phyloP scores from a whole-genome alignment of 2,797 vertebrate genomes.

The Oceanodroma leucorhoa region DNA sequence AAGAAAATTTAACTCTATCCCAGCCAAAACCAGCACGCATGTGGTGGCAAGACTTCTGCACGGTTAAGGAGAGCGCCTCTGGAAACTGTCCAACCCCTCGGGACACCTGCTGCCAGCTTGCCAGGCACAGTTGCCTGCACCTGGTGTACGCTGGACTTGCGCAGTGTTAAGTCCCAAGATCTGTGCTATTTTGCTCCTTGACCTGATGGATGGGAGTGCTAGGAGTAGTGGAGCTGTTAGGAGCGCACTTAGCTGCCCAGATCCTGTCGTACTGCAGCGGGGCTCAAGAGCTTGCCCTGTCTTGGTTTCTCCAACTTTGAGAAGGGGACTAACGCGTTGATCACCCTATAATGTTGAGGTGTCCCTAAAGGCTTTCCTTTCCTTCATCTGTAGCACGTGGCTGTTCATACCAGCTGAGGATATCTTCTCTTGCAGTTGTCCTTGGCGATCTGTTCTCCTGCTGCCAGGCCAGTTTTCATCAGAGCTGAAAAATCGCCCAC shows the following conservation, averaged over 20 bases:
- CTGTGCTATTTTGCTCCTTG: neutral
- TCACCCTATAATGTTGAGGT: neutral
- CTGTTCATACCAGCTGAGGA: neutral
- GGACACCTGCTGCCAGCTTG: neutral
- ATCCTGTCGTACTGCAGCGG: neutral
- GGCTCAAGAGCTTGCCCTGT: neutral
- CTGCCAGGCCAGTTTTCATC: neutral
- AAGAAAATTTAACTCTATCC: no score
- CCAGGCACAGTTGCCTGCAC: neutral
- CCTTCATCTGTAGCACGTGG: neutral
- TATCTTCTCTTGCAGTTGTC: neutral
- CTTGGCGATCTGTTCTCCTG: neutral
- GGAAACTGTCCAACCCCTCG: neutral
- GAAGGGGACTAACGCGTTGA: rapidly evolving
- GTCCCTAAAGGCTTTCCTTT: neutral
- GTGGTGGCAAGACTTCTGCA: neutral
- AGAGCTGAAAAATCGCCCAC: neutral
- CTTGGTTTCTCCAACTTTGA: neutral
- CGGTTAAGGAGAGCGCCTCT: neutral
- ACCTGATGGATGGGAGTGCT: rapidly evolving
- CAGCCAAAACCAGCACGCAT: no score
- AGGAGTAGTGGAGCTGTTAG: neutral
- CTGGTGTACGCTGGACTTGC: neutral
- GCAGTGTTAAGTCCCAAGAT: neutral
- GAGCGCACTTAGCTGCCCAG: neutral